Percentiles rank a stretch among this genome's conserved stretches.
Evolutionary conservation across 2,113 vertebrate species (phyloP).

Genomic region (Poeciliopsis occidentalis): DNA sequence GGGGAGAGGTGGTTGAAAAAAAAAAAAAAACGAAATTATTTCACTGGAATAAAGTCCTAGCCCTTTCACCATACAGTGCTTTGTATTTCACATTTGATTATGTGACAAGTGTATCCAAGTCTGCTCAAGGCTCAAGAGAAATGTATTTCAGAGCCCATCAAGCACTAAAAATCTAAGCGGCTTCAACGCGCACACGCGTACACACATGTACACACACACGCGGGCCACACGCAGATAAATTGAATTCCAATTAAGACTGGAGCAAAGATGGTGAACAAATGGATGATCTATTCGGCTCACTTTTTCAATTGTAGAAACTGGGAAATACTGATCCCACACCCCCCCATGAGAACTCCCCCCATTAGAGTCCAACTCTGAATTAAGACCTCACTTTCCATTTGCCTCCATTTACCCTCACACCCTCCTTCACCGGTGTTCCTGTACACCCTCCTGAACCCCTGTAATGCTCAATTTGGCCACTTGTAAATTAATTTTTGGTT

Average conservation of each 20-base stretch:
- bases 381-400: constrained; percentile 46
- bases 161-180: constrained; percentile 61
- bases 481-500: constrained; percentile 59
- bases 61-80: constrained; percentile 72
- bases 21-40: constrained; percentile 76
- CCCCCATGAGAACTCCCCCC: constrained; percentile 53
- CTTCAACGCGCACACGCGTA: constrained; percentile 31
- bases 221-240: constrained; percentile 54
- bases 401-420: constrained; percentile 5
- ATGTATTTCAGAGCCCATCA: constrained; percentile 73
- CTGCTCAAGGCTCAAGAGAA: constrained; percentile 70
- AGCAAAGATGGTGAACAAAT: constrained; percentile 63
- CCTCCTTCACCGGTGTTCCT: constrained; percentile 10
- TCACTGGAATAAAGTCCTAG: constrained; percentile 75
- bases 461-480: constrained; percentile 22
- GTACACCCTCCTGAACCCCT: constrained; percentile 40
- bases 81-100: constrained; percentile 81
- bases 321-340: constrained; percentile 56
- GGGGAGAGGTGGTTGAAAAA: constrained; percentile 16
- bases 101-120: constrained; percentile 85
- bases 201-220: constrained; percentile 27
- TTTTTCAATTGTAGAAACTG: constrained; percentile 65
- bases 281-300: constrained; percentile 61
- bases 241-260: constrained; percentile 78
- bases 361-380: constrained; percentile 57